A percentile compares a stretch with the other conserved stretches of the same genome.
These are phyloP conservation scores for Spodoptera exigua DNA, from an alignment of 2,888 invertebrate genomes.

Conservation along the genomic window DNA sequence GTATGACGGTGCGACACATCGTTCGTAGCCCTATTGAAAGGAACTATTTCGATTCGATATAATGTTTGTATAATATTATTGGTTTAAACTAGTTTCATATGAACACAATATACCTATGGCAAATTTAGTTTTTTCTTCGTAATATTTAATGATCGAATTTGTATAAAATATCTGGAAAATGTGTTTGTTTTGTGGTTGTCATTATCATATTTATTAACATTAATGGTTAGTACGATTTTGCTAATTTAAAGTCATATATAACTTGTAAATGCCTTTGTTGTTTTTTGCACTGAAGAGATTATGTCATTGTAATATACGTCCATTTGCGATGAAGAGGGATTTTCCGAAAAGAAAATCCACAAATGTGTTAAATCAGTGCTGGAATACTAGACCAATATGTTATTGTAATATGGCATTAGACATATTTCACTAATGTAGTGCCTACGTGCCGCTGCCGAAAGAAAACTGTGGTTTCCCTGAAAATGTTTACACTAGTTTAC, in stretches of 20 bases:
- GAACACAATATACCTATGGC: background rate
- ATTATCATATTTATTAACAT: slow-evolving; percentile 15
- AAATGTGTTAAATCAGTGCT: slow-evolving; percentile 7
- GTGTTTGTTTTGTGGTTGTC: slow-evolving; percentile 8
- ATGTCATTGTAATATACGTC: slow-evolving; percentile 7
- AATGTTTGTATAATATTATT: slow-evolving; percentile 9
- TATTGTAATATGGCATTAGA: slow-evolving; percentile 19
- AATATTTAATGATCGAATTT: background rate
- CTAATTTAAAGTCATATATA: slow-evolving; percentile 12
- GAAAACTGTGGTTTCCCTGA: slow-evolving; percentile 40
- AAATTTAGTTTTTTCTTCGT: background rate
- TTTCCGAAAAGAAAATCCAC: slow-evolving; percentile 28
- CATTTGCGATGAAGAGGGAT: slow-evolving; percentile 1
- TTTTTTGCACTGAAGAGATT: slow-evolving; percentile 4
- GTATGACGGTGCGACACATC: slow-evolving; percentile 60
- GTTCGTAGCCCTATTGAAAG: slow-evolving; percentile 23
- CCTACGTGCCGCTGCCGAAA: background rate
- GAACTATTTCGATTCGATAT: background rate
- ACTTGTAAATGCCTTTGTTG: slow-evolving; percentile 24
- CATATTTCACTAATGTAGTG: slow-evolving; percentile 20
- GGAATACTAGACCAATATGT: background rate
- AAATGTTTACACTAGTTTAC: slow-evolving; percentile 18
- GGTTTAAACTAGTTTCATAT: background rate
- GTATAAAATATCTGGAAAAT: background rate
- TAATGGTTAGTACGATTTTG: slow-evolving; percentile 16